Conservation (phyloP, 1,140 invertebrate genomes). For the Trichoplusia ni region DNA sequence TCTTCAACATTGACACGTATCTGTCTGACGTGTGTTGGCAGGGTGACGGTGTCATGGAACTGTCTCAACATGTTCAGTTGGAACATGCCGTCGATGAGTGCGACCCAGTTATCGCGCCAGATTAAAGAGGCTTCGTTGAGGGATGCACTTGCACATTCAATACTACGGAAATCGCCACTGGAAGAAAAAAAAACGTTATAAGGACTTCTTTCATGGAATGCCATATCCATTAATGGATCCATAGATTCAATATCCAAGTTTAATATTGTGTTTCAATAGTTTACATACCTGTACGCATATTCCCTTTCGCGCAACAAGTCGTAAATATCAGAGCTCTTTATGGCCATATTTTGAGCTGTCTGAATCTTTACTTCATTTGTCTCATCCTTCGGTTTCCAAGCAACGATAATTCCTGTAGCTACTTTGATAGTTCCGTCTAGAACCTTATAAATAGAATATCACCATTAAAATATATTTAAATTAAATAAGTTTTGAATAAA, state of each 20-base stretch:
- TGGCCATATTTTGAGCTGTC: neutral
- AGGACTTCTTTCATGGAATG: too few species aligned
- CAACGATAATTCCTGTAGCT: constrained; percentile 23
- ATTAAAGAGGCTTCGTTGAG: constrained; percentile 35
- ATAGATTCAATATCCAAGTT: too few species aligned
- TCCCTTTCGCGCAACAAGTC: too few species aligned
- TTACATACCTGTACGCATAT: too few species aligned
- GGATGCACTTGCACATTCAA: constrained; percentile 31
- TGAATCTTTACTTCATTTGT: neutral
- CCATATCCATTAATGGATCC: too few species aligned
- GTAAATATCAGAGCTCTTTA: too few species aligned
- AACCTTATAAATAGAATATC: constrained; percentile 11
- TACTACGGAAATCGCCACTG: constrained; percentile 47
- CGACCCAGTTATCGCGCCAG: constrained; percentile 52
- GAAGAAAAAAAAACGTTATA: neutral
- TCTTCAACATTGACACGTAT: constrained; percentile 33
- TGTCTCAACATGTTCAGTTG: constrained; percentile 47
- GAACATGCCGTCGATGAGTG: constrained; percentile 48
- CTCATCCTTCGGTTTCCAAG: neutral
- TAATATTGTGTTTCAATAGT: too few species aligned
- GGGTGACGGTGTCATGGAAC: constrained; percentile 24
- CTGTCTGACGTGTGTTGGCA: constrained; percentile 31
- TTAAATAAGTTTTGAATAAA: neutral
- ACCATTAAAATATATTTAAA: neutral
- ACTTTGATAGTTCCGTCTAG: constrained; percentile 30